Evolutionary conservation across 1,140 invertebrate genomes (phyloP), one percentile per base, ranked within the genome.

Genomic region (Aplysia californica): DNA sequence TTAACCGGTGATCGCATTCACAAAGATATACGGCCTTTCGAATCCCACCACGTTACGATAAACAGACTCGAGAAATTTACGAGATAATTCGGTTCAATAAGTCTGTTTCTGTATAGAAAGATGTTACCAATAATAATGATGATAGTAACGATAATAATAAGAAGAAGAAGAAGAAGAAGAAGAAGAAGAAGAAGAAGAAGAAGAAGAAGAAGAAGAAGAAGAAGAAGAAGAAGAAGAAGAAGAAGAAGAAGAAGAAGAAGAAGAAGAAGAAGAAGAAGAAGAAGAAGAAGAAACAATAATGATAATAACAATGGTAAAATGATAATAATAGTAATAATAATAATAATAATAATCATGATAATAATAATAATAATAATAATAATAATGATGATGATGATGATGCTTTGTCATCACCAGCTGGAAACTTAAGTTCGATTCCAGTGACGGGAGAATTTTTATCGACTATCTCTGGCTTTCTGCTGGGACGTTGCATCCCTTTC

Each of bases 121-220:
- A 55, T 21, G 31, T 29, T 21, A 70, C 4, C 21, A 31, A 44
- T 20, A 50, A 50, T 23, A 23, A 23, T 29, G 31, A 33, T 56
- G 6, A 35, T 26, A 33, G 5, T n/a, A n/a, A n/a, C n/a, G n/a
- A n/a, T n/a, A n/a, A n/a, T n/a, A n/a, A n/a, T n/a, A n/a, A n/a
- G n/a, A n/a, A n/a, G n/a, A n/a, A n/a, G n/a, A n/a, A n/a, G n/a
- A n/a, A n/a, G n/a, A n/a, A n/a, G n/a, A n/a, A 69, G 44, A 38
- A 71, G n/a, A 20, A 55, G 35, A 55, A 41, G 74, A 31, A 69
- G 66, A 55, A 31, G 38, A 75, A 36, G 35, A 41, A 68, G 23
- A 26, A 56, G 5, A 41, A 69, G 29, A 33, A 68, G 31, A 36
- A 44, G 39, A 35, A 6, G 23, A 68, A 6, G 35, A 29, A 6